Conservation (phyloP, 2,797 vertebrate genomes). For the Sandelia bainsii region DNA sequence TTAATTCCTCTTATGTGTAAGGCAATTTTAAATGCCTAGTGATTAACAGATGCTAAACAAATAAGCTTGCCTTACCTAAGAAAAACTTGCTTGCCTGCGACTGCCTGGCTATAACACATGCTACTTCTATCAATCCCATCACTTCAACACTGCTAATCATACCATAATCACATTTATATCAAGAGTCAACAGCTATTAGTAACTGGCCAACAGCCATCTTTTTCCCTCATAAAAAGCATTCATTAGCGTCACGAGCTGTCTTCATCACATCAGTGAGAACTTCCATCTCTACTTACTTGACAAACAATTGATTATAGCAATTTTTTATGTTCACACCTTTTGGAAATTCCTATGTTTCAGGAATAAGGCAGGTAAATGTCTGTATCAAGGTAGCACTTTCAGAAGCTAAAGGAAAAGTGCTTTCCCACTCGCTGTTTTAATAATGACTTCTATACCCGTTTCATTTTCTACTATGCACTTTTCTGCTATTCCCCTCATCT, state of each 20-base stretch:
- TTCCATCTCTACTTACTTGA: background rate
- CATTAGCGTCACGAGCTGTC: conserved; percentile 26
- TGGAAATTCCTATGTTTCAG: background rate
- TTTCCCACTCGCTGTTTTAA: background rate
- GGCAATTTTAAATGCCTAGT: too few species aligned
- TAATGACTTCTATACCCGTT: background rate
- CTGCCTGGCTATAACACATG: background rate
- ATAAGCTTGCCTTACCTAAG: background rate
- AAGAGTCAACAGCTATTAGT: conserved; percentile 10
- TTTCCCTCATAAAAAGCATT: conserved; percentile 3
- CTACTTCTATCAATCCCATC: background rate
- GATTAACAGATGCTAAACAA: too few species aligned
- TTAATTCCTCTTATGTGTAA: too few species aligned
- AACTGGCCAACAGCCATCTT: conserved; percentile 13
- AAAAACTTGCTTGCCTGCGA: background rate
- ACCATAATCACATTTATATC: conserved; percentile 13
- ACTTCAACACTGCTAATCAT: conserved; percentile 9
- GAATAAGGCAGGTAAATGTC: background rate
- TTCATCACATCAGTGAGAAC: background rate
- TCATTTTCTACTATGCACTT: background rate
- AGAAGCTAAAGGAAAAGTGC: background rate
- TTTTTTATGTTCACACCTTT: conserved; percentile 18
- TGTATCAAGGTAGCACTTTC: background rate
- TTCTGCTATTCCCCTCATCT: background rate
- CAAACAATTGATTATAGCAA: conserved; percentile 7